phyloP scores from a whole-genome alignment of 2,888 invertebrate species.

The Branchipolynoe longqiensis region DNA sequence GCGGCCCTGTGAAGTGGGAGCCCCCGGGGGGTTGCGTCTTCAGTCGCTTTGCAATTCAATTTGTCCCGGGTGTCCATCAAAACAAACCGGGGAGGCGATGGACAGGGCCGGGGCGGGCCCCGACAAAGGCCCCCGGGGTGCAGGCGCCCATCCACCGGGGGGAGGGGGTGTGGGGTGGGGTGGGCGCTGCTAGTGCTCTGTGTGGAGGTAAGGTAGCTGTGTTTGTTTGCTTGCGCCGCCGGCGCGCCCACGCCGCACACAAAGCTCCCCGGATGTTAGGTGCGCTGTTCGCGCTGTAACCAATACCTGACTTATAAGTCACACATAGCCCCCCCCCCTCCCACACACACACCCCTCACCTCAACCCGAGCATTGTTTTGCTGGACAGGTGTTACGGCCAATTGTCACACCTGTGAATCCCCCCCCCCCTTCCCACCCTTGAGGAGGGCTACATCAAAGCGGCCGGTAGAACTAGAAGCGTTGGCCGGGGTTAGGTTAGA shows the following conservation, averaged over 20 bases:
- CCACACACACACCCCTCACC: too few species aligned
- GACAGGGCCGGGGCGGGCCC: too few species aligned
- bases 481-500: too few species aligned
- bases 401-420: constrained; percentile 13
- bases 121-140: background rate
- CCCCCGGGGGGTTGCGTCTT: background rate
- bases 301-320: too few species aligned
- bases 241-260: too few species aligned
- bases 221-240: background rate
- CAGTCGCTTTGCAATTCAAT: constrained; percentile 52
- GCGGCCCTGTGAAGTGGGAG: constrained; percentile 9
- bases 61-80: background rate
- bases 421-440: background rate
- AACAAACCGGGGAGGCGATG: background rate
- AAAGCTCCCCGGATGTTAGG: too few species aligned
- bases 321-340: too few species aligned
- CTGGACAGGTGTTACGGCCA: background rate
- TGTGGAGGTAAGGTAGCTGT: background rate
- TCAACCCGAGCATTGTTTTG: too few species aligned
- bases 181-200: background rate
- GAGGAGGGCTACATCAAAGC: background rate
- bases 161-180: background rate
- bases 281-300: too few species aligned
- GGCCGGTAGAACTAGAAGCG: background rate
- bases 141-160: background rate